A percentile compares a stretch with the other conserved stretches of the same genome.
phyloP scores from a whole-genome alignment of 2,113 vertebrate species.

The Micromys minutus region DNA sequence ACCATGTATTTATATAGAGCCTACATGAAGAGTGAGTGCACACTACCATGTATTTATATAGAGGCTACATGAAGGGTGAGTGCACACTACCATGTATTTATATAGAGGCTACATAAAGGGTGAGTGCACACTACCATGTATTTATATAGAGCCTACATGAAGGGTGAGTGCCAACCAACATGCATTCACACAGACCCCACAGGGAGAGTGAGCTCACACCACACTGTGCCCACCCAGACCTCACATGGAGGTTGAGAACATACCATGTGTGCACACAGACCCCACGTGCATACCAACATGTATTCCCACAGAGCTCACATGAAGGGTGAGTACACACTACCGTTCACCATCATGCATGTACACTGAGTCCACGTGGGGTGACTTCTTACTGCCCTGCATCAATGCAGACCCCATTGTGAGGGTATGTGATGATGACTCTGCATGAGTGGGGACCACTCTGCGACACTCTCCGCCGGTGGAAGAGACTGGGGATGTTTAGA shows the following conservation, averaged over 20 bases:
- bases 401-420: neutral
- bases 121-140: too few relatives aligned
- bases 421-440: neutral
- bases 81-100: too few relatives aligned
- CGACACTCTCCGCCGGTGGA: neutral
- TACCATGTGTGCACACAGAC: too few relatives aligned
- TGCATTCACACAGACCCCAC: too few relatives aligned
- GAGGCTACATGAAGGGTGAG: neutral
- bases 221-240: too few relatives aligned
- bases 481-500: neutral
- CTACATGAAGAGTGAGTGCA: neutral
- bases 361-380: neutral
- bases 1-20: too few relatives aligned
- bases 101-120: neutral
- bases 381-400: neutral
- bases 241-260: too few relatives aligned
- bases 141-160: neutral
- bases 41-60: too few relatives aligned
- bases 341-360: neutral
- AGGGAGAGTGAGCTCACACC: too few relatives aligned
- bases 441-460: neutral
- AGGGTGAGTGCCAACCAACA: too few relatives aligned
- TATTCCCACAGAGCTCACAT: neutral
- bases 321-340: neutral
- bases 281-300: fast-evolving